A percentile compares a stretch with the other conserved stretches of the same genome.
Evolutionary conservation across 2,888 invertebrate genomes (phyloP).

Genomic region (Alcis repandata): DNA sequence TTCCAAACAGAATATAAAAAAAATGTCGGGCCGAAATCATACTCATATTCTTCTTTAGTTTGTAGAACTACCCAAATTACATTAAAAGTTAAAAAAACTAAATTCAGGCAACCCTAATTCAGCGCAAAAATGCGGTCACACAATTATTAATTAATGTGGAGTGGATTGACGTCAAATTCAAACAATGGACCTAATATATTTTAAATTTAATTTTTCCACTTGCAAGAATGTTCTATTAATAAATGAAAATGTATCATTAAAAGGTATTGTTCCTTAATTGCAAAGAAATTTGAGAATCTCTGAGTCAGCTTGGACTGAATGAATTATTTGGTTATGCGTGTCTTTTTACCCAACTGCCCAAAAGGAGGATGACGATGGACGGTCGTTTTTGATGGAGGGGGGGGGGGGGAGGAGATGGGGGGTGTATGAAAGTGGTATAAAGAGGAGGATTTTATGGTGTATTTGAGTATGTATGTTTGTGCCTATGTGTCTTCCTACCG

Average conservation of each 20-base stretch:
- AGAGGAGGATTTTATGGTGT: no score
- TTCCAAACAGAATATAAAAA: no score
- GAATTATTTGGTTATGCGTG: neutral
- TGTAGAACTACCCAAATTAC: no score
- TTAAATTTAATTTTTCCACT: constrained; percentile 9
- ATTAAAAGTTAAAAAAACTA: neutral
- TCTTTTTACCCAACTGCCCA: no score
- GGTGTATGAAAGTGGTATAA: no score
- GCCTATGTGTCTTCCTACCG: no score
- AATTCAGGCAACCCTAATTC: constrained; percentile 10
- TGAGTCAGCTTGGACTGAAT: neutral
- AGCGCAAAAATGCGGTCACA: neutral
- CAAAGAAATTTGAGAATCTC: neutral
- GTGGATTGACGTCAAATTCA: constrained; percentile 5
- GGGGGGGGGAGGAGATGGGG: no score
- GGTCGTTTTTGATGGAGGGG: no score
- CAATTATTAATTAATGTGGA: constrained; percentile 1
- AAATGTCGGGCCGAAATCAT: no score
- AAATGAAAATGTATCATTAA: constrained; percentile 16
- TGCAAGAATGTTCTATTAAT: constrained; percentile 4
- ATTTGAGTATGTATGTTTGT: no score
- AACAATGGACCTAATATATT: constrained; percentile 12
- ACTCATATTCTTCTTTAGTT: no score
- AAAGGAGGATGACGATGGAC: no score
- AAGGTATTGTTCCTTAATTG: constrained; percentile 8